Conservation (phyloP, 2,113 vertebrate genomes). For the Platycercus adscitus region DNA sequence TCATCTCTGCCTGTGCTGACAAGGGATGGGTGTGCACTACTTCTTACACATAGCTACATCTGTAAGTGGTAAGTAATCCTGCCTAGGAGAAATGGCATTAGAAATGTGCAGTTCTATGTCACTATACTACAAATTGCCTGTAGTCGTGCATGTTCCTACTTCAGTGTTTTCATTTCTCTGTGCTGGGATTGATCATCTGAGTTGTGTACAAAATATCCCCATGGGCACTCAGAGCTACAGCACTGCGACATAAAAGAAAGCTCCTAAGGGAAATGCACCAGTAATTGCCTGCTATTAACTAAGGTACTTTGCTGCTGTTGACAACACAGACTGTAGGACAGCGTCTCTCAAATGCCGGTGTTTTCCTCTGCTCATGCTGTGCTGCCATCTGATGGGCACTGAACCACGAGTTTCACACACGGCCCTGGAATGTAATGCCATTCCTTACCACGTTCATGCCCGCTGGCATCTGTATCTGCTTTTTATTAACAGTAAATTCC, state of each 20-base stretch:
- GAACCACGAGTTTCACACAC: not conserved
- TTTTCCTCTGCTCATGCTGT: not conserved
- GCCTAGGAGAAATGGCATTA: not conserved
- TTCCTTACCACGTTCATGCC: not conserved
- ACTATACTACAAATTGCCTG: not conserved
- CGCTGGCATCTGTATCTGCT: not conserved
- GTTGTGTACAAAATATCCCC: not conserved
- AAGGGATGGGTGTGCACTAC: not conserved
- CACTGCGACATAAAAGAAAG: not conserved
- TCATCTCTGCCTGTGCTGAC: not conserved
- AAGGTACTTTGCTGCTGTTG: not conserved
- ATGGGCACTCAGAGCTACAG: not conserved
- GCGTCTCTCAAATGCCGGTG: fast-evolving
- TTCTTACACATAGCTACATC: not conserved
- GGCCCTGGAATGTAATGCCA: not conserved
- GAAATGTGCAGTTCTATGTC: not conserved
- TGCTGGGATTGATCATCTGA: not conserved
- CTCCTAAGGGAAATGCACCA: fast-evolving
- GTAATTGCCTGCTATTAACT: not conserved
- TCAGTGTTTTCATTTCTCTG: not conserved
- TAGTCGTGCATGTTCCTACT: not conserved
- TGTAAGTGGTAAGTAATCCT: not conserved
- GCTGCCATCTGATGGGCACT: slow-evolving; percentile 54
- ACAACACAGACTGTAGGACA: fast-evolving
- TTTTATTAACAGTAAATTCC: not conserved